Conservation (phyloP, 2,888 invertebrate genomes). For the Watsonalla cultraria region DNA sequence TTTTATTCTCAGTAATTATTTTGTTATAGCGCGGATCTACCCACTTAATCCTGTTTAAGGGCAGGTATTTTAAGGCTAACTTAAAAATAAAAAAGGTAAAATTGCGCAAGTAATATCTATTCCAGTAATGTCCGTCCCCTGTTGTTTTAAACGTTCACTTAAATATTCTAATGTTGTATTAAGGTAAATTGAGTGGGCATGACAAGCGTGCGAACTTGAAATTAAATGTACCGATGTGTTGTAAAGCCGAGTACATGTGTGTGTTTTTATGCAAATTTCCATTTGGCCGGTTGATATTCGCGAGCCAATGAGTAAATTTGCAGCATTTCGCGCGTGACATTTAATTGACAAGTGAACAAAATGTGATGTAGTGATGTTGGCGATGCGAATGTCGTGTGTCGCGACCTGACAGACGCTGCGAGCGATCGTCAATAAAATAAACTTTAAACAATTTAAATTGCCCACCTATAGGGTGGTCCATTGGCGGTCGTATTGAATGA, state of each 20-base stretch:
- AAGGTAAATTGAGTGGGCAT: not conserved
- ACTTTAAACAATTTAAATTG: constrained; percentile 52
- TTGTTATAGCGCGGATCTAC: not conserved
- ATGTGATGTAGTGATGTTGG: constrained; percentile 56
- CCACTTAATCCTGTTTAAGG: not conserved
- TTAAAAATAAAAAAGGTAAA: not conserved
- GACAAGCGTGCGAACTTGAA: constrained; percentile 6
- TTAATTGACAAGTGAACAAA: constrained; percentile 73
- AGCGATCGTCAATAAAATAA: constrained; percentile 35
- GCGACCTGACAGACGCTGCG: constrained; percentile 28
- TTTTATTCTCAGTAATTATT: not conserved
- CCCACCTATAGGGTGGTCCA: constrained; percentile 39
- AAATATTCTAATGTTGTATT: not conserved
- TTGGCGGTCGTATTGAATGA: constrained; percentile 34
- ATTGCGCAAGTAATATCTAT: not conserved
- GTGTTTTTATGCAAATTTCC: constrained; percentile 72
- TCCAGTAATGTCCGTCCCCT: not conserved
- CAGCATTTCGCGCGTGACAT: constrained; percentile 66
- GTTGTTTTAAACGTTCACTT: not conserved
- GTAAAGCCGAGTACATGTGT: constrained; percentile 28
- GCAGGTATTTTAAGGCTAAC: not conserved
- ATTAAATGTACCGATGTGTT: constrained; percentile 23
- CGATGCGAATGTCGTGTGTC: constrained; percentile 45
- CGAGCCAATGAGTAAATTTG: constrained; percentile 65
- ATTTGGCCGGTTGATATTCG: constrained; percentile 63